Conservation (phyloP, 2,113 vertebrate genomes). For the Onychostruthus taczanowskii region DNA sequence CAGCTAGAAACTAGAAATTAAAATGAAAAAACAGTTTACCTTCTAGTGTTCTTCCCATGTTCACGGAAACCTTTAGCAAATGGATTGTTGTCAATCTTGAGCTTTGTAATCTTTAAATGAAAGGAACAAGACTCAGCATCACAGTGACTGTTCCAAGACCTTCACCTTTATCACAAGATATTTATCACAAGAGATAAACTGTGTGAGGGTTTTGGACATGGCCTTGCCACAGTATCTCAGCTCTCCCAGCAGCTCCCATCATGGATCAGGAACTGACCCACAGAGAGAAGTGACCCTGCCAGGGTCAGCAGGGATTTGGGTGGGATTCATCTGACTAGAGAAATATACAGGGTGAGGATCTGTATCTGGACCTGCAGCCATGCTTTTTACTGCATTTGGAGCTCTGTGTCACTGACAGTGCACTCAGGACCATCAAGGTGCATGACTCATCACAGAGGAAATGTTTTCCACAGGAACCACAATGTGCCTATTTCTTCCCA, state of each 20-base stretch:
- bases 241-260: not conserved
- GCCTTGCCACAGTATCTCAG: not conserved
- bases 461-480: not conserved
- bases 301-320: not conserved
- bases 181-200: not conserved
- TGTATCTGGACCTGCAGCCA: not conserved
- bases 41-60: conserved; percentile 82
- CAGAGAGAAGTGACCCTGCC: not conserved
- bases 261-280: not conserved
- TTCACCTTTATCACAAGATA: not conserved
- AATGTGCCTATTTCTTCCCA: not conserved
- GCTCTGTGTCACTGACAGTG: not conserved
- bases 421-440: not conserved
- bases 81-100: conserved; percentile 92
- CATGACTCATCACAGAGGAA: not conserved
- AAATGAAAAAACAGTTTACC: conserved; percentile 62
- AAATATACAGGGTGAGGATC: not conserved
- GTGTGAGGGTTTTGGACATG: not conserved
- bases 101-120: conserved; percentile 83
- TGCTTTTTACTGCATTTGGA: not conserved
- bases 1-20: not conserved
- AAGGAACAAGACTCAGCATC: not conserved
- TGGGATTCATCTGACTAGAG: not conserved
- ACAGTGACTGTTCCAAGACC: not conserved
- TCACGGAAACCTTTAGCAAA: conserved; percentile 93